Percentiles rank a stretch among this genome's conserved stretches.
Evolutionary conservation across 2,113 vertebrate species (phyloP).

Genomic region (Phaethornis superciliosus): DNA sequence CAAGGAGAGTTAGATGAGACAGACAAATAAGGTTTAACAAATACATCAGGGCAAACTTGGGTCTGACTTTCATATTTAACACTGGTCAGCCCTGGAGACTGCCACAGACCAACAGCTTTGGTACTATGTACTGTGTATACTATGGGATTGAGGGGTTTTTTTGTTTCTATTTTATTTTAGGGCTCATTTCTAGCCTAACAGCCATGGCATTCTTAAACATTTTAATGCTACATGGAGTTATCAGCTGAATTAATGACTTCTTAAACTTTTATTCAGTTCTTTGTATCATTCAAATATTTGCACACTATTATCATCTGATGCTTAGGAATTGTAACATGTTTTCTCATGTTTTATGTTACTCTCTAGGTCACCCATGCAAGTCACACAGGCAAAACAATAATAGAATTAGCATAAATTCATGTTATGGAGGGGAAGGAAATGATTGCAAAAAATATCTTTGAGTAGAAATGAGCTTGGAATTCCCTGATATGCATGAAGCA

Average conservation of each 20-base stretch:
- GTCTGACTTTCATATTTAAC: neutral
- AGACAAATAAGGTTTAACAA: constrained; percentile 9
- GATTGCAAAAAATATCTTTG: neutral
- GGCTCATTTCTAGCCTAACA: neutral
- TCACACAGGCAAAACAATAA: neutral
- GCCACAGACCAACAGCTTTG: neutral
- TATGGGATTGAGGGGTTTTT: neutral
- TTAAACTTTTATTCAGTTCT: neutral
- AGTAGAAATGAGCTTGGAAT: neutral
- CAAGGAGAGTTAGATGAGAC: constrained; percentile 54
- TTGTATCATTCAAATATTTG: neutral
- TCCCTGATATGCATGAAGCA: neutral
- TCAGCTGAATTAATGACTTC: neutral
- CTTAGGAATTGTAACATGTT: neutral
- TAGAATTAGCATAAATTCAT: neutral
- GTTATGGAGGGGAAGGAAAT: neutral
- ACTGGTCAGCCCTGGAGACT: neutral
- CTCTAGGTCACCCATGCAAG: neutral
- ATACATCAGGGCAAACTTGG: neutral
- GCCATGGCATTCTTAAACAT: neutral
- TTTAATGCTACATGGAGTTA: neutral
- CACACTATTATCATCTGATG: neutral
- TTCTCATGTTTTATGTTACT: neutral
- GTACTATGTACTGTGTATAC: neutral
- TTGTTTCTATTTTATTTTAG: neutral